These are phyloP conservation scores for Troides aeacus DNA, from an alignment of 2,888 invertebrate species.

Conservation along the genomic window DNA sequence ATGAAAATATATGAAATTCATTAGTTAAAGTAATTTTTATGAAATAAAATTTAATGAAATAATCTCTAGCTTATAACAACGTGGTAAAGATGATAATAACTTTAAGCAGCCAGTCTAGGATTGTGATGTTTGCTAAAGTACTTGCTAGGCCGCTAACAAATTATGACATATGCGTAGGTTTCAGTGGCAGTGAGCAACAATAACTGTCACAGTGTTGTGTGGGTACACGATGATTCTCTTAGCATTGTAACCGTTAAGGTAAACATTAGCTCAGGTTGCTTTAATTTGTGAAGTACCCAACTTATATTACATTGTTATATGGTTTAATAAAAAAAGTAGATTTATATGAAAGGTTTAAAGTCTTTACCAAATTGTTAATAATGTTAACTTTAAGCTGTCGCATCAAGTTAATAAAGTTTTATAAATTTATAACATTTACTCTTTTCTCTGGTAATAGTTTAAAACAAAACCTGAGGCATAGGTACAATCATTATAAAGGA, in stretches of 20 bases:
- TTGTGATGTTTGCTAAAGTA: slow-evolving; percentile 19
- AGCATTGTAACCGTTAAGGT: slow-evolving; percentile 16
- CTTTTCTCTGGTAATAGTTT: too few relatives aligned
- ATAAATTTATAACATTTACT: too few relatives aligned
- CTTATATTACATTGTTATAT: neutral
- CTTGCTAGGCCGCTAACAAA: slow-evolving; percentile 16
- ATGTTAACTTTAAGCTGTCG: too few relatives aligned
- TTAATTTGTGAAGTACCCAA: slow-evolving; percentile 9
- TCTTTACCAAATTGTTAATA: too few relatives aligned
- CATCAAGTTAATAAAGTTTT: too few relatives aligned
- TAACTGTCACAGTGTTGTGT: slow-evolving; percentile 23
- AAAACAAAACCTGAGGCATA: too few relatives aligned
- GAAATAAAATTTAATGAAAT: too few relatives aligned
- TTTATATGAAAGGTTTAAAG: too few relatives aligned
- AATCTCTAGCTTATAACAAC: too few relatives aligned
- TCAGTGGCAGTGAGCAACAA: slow-evolving; percentile 18
- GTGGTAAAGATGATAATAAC: neutral
- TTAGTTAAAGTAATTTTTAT: too few relatives aligned
- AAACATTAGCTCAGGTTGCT: slow-evolving; percentile 12
- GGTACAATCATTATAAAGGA: neutral
- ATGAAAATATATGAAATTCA: too few relatives aligned
- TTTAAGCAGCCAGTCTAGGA: slow-evolving; percentile 3
- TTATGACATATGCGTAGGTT: slow-evolving; percentile 30
- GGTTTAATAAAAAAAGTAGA: too few relatives aligned
- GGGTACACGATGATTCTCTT: slow-evolving; percentile 24